Evolutionary conservation across 2,113 vertebrate genomes (phyloP).

Genomic region (Neomonachus schauinslandi): DNA sequence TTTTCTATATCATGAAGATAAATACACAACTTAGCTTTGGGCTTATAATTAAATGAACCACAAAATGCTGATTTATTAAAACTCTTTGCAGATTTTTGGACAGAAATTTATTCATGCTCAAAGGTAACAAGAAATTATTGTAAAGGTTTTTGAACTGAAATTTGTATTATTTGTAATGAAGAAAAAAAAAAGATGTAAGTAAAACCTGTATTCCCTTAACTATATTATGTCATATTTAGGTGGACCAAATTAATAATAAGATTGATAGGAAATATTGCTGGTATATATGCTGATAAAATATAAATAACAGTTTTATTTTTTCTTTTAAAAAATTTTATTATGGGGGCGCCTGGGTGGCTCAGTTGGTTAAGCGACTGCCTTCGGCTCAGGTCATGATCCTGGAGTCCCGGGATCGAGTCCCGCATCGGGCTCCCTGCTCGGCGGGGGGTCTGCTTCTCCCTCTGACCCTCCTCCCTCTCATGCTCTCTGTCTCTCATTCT

Average conservation of each 20-base stretch:
- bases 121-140: slow-evolving; percentile 55
- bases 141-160: slow-evolving; percentile 43
- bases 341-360: too few relatives aligned
- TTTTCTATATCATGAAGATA: slow-evolving; percentile 63
- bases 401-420: too few relatives aligned
- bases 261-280: neutral
- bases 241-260: neutral
- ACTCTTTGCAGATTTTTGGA: slow-evolving; percentile 37
- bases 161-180: slow-evolving; percentile 47
- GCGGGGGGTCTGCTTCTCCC: too few relatives aligned
- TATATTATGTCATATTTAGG: neutral
- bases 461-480: too few relatives aligned
- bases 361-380: too few relatives aligned
- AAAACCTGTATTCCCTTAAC: slow-evolving; percentile 37
- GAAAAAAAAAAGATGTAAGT: neutral
- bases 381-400: too few relatives aligned
- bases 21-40: slow-evolving; percentile 56
- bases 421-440: too few relatives aligned
- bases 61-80: slow-evolving; percentile 67
- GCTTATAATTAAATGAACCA: slow-evolving; percentile 68
- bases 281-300: neutral
- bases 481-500: too few relatives aligned
- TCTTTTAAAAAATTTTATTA: neutral
- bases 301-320: neutral
- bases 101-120: slow-evolving; percentile 56